A percentile compares a stretch with the other conserved stretches of the same genome.
Conservation (phyloP, 2,113 vertebrate species). For the Lampris incognitus region DNA sequence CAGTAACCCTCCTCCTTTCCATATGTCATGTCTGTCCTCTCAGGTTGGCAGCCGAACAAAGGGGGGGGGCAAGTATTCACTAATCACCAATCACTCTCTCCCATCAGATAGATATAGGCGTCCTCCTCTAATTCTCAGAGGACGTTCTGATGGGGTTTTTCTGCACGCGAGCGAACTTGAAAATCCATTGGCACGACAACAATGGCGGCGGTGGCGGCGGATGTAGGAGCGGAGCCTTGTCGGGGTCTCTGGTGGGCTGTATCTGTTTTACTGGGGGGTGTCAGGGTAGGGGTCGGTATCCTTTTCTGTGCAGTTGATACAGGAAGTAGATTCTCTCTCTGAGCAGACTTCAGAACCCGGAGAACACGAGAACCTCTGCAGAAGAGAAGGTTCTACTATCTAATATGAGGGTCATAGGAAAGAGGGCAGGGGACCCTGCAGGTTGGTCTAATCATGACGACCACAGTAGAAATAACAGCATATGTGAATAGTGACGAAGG, state of each 20-base stretch:
- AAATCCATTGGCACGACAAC: background rate
- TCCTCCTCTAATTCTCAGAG: background rate
- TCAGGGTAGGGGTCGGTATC: background rate
- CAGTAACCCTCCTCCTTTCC: too few relatives aligned
- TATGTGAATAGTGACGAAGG: too few relatives aligned
- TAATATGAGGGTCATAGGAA: too few relatives aligned
- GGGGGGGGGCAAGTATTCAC: background rate
- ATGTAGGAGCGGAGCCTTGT: slow-evolving; percentile 21
- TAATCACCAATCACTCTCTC: background rate
- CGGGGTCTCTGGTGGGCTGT: slow-evolving; percentile 16
- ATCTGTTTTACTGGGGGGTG: background rate
- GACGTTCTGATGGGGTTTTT: background rate
- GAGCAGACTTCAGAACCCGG: background rate
- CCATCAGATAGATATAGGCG: background rate
- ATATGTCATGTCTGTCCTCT: too few relatives aligned
- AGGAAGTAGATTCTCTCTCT: slow-evolving; percentile 8
- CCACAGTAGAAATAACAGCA: too few relatives aligned
- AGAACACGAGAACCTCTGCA: background rate
- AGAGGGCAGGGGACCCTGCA: too few relatives aligned
- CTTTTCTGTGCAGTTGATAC: slow-evolving; percentile 3
- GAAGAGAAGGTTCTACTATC: background rate
- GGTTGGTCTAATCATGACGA: too few relatives aligned
- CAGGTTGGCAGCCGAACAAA: background rate
- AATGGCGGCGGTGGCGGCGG: background rate
- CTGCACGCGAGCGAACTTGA: background rate